Evolutionary conservation across 2,113 vertebrate genomes (phyloP), one percentile per base, ranked within the genome.

Genomic region (Stigmatopora argus): DNA sequence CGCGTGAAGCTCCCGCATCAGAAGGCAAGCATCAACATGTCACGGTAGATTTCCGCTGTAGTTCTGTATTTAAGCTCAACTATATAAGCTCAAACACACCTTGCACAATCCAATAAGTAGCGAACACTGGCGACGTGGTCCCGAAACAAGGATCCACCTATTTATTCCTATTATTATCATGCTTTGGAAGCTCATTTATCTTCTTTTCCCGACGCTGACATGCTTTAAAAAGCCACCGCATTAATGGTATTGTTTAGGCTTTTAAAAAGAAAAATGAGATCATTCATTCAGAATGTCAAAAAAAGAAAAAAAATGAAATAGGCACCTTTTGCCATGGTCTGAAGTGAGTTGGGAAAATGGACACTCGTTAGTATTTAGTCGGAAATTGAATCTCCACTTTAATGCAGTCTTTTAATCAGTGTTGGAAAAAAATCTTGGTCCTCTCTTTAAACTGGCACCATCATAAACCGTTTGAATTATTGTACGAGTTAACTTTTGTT

Each of bases 51-150:
- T 88, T 87, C 87, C 80, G 83, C 78, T 81, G 81, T 87, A 88
- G 79, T 87, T 85, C 62, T 64, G 78, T 73, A 88, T 86, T 45
- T 21, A 45, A 61, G 19, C 41, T 61, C 0, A 61, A 21, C 12
- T 45, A 45, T 66, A 82, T 73, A 88, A 86, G 78, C 85, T 86
- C 80, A 75, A 89, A 75, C 83, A 87, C 90, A 89, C 72, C 83
- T 90, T 90, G 87, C 85, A 86, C 86, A 90, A 73, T 58, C 78
- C 86, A 74, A 86, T 18, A 75, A 83, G 78, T 85, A 86, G 75
- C 75, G 56, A 85, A 87, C 87, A 90, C 91, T 91, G 90, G 85
- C 80, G 81, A 90, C 0, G 83, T 86, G 85, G 89, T 72, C 72
- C 64, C 71, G 79, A 52, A 62, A 66, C 58, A 80, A 83, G 85